Evolutionary conservation across 2,113 vertebrate species (phyloP), one percentile per base, ranked within the genome.

Genomic region (Oreochromis niloticus): DNA sequence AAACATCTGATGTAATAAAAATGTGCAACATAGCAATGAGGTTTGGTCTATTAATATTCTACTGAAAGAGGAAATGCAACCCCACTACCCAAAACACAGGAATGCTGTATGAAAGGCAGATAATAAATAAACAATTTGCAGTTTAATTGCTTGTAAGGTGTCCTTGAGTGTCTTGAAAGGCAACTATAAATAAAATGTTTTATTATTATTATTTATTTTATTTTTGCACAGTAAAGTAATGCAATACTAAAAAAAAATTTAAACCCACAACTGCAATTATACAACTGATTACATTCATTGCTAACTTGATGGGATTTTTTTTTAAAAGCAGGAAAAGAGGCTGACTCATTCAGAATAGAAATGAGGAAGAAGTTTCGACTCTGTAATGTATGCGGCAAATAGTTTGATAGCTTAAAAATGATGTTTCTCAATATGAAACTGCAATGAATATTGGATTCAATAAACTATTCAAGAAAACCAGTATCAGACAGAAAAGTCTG

Each of bases 1-100:
- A 50, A 78, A 8, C 1, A 1, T 50, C 71, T 50, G 4, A 78
- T 50, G 71, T 78, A 78, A 78, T n/a, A 78, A 32, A 78, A 78
- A 50, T 78, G 46, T 78, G 71, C 46, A 50, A 50, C 46, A 32
- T 50, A 32, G 71, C 71, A 78, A 50, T 32, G 16, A 32, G 27
- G 43, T 50, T 50, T 50, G 71, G 27, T 78, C 71, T 78, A 78
- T 50, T 78, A 78, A 30, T 78, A 32, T 50, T 50, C 43, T 78
- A 13, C 27, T 78, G 46, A 32, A 50, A 78, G 71, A 19, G 71
- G 6, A 50, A 78, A 4, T 50, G 27, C 43, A 78, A 50, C 22
- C 27, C 6, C 10, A 24, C 39, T 46, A 24, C 3, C 39, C 5
- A 46, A 50, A 50, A 78, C 24, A 48, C 10, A 32, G 27, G 27